phyloP scores from a whole-genome alignment of 2,113 vertebrate genomes.

The Psophia crepitans region DNA sequence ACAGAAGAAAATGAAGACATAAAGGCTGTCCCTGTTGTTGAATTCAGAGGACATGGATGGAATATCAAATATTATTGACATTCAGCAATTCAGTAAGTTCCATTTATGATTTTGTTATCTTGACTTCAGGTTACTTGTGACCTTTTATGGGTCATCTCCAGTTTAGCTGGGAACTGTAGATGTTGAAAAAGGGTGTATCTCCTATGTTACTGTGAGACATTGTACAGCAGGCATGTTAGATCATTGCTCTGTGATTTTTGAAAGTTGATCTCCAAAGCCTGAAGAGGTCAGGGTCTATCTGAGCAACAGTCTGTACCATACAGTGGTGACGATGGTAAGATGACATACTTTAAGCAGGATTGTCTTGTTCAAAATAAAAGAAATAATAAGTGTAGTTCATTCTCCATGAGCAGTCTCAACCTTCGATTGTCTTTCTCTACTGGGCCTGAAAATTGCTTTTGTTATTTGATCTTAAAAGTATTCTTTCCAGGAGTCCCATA shows the following conservation, averaged over 20 bases:
- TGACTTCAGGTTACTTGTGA: neutral
- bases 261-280: neutral
- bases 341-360: neutral
- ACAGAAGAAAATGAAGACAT: neutral
- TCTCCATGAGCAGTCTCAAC: neutral
- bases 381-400: neutral
- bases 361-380: neutral
- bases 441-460: constrained; percentile 19
- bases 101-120: neutral
- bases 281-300: neutral
- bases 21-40: neutral
- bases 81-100: neutral
- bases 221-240: neutral
- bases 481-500: neutral
- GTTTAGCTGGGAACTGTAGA: neutral
- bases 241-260: neutral
- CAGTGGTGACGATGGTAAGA: neutral
- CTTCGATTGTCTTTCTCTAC: neutral
- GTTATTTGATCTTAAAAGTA: neutral
- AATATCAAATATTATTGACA: neutral
- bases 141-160: neutral
- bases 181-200: neutral
- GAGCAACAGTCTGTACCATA: neutral
- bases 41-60: neutral
- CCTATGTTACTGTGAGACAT: neutral